phyloP scores from a whole-genome alignment of 2,797 vertebrate species.

The Myotis findleyi region DNA sequence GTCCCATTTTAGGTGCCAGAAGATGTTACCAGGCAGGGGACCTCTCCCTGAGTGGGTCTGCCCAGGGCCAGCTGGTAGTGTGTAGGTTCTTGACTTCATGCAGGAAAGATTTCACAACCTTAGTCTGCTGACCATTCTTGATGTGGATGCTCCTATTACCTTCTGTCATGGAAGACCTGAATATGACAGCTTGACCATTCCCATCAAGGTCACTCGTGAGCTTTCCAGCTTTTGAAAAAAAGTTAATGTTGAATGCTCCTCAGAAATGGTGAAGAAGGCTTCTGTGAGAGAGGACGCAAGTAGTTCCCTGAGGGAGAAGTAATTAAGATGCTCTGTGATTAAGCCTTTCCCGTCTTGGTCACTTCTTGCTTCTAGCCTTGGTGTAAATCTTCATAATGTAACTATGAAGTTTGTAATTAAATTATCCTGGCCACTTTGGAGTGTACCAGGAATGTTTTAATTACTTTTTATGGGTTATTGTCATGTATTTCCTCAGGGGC shows the following conservation, averaged over 20 bases:
- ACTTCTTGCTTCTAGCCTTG: conserved; percentile 36
- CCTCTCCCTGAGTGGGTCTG: no score
- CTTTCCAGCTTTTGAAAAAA: neutral
- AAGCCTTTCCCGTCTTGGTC: neutral
- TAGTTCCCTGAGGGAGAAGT: neutral
- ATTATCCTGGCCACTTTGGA: conserved; percentile 61
- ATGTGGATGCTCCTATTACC: neutral
- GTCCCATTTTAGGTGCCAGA: no score
- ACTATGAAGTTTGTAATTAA: conserved; percentile 65
- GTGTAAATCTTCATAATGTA: conserved; percentile 67
- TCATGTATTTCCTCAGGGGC: conserved; percentile 44
- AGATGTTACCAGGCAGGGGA: no score
- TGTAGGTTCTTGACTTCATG: no score
- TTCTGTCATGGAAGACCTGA: neutral
- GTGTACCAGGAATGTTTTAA: conserved; percentile 63
- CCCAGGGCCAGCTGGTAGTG: no score
- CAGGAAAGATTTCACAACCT: no score
- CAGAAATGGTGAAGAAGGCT: neutral
- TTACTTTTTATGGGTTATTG: conserved; percentile 67
- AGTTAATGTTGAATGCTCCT: neutral
- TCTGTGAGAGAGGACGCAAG: neutral
- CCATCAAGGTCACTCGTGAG: neutral
- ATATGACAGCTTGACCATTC: neutral
- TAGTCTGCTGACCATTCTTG: neutral
- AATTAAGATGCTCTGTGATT: conserved; percentile 32